These are phyloP conservation scores for Meandrina meandrites DNA, from an alignment of 92 coral and sea anemone genomes.

Conservation along the genomic window DNA sequence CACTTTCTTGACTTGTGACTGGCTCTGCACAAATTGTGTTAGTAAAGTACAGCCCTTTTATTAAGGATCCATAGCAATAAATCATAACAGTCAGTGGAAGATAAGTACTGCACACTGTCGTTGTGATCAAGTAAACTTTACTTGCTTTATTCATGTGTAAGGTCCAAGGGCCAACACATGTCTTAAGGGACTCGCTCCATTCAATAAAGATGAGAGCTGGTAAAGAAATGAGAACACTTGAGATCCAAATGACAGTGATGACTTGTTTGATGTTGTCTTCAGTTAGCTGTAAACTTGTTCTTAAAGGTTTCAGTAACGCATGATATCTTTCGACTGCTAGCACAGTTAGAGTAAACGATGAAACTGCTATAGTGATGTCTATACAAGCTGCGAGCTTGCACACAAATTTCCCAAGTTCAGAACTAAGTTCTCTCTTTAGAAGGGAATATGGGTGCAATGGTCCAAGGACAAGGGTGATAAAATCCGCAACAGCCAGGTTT, in stretches of 20 bases:
- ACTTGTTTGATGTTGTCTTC: slow-evolving; percentile 2
- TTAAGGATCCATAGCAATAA: slow-evolving; percentile 10
- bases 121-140: neutral
- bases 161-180: neutral
- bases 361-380: neutral
- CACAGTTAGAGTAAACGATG: neutral
- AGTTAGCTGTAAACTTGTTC: neutral
- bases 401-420: neutral
- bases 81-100: neutral
- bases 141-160: neutral
- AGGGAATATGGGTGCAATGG: neutral
- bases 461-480: neutral
- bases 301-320: neutral
- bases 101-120: neutral
- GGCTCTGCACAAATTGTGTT: neutral
- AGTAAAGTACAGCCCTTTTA: neutral
- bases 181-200: neutral
- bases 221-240: neutral
- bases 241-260: neutral
- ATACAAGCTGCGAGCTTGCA: neutral
- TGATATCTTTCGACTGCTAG: neutral
- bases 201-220: neutral
- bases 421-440: neutral
- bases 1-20: neutral
- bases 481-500: neutral